Percentiles rank a stretch among this genome's conserved stretches.
phyloP scores from a whole-genome alignment of 2,888 invertebrate species.

The Ichneumoninae sp. region DNA sequence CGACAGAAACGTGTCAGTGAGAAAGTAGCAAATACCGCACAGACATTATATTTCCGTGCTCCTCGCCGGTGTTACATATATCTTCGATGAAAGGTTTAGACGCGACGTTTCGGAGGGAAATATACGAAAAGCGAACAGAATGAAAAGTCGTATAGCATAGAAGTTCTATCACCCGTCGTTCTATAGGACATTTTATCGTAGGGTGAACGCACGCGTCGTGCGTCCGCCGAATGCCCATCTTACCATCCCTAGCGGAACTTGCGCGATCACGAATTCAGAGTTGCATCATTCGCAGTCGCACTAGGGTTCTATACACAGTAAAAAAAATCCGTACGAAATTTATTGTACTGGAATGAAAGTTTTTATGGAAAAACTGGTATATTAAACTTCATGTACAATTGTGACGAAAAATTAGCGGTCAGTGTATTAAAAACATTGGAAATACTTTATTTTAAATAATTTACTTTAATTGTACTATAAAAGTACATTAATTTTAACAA shows the following conservation, averaged over 20 bases:
- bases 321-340: no score
- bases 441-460: no score
- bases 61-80: constrained; percentile 11
- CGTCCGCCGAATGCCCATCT: neutral
- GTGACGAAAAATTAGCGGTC: no score
- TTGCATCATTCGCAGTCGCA: no score
- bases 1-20: constrained; percentile 13
- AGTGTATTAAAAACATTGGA: no score
- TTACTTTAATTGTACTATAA: no score
- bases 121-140: constrained; percentile 32
- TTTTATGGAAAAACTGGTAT: no score
- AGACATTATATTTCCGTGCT: constrained; percentile 19
- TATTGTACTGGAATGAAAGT: no score
- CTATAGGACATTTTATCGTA: neutral
- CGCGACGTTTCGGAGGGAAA: constrained; percentile 17
- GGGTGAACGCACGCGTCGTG: neutral
- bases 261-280: no score
- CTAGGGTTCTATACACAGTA: no score
- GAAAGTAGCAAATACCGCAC: neutral
- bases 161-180: neutral
- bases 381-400: no score
- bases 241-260: neutral
- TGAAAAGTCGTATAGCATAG: neutral
- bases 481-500: no score
- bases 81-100: neutral